Evolutionary conservation across 1,140 invertebrate species (phyloP), one percentile per base, ranked within the genome.

Genomic region (Ceratoteleas bidentatus): DNA sequence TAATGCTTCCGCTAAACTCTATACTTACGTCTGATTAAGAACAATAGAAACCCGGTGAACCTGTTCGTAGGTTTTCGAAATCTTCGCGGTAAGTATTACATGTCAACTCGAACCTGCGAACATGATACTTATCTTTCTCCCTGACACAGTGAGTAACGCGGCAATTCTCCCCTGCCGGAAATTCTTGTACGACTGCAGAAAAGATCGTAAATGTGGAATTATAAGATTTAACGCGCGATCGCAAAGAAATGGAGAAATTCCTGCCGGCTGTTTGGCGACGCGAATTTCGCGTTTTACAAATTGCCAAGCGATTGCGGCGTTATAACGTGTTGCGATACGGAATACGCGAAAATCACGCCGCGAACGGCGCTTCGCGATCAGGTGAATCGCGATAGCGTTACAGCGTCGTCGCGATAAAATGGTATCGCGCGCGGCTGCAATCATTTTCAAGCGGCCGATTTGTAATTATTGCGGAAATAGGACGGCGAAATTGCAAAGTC

Each of bases 61-160:
- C 52, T 78, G 61, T 78, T 78, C 54, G 53, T 78, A 52, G 24
- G 66, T 70, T 79, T 79, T 79, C 65, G 68, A 79, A 79, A 72
- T 72, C 68, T 50, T 66, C 33, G 53, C 52, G 61, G 53, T 72
- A 65, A 79, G 69, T 80, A 73, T 80, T 80, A 80, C 77, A 73
- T 80, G 69, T 80, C 77, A 80, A 80, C 68, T 68, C 36, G 62
- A 73, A 69, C 49, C 69, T 69, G 68, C 40, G 77, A 80, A 80
- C 57, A 73, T 33, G 77, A 80, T 73, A 68, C 49, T 80, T 80
- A 80, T 80, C 68, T 72, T 68, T 73, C 52, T 64, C 69, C 64
- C 77, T 80, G 64, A 74, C 64, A 69, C 57, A 74, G 57, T 80
- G 64, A 73, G 61, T 62, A 73, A 74, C 69, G 61, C 62, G 54